Conservation (phyloP, 2,113 vertebrate genomes). For the Chionis minor region DNA sequence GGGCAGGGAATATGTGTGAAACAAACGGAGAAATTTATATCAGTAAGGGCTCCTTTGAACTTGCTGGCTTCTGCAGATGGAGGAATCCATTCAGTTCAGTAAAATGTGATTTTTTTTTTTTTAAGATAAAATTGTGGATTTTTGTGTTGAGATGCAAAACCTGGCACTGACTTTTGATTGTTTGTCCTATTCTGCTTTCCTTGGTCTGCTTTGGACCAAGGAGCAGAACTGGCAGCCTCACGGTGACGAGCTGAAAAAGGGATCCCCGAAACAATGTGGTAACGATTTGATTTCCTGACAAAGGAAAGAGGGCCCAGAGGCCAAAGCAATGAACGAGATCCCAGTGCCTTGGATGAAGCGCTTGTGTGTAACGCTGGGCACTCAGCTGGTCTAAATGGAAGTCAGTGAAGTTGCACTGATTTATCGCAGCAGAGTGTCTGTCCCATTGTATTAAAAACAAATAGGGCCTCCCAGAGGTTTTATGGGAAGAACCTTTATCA, state of each 20-base stretch:
- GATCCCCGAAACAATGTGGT: not conserved
- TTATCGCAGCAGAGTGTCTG: constrained; percentile 9
- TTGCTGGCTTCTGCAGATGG: not conserved
- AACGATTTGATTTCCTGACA: not conserved
- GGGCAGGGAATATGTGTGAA: not conserved
- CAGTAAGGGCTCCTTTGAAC: not conserved
- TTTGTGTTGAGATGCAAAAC: not conserved
- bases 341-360: not conserved
- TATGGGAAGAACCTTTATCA: not conserved
- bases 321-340: constrained; percentile 28
- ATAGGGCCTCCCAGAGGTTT: constrained; percentile 2
- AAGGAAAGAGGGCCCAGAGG: constrained; percentile 13
- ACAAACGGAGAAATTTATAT: not conserved
- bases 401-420: constrained; percentile 30
- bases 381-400: not conserved
- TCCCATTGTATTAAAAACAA: constrained; percentile 36
- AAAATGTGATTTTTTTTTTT: not conserved
- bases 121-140: not conserved
- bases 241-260: not conserved
- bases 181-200: not conserved
- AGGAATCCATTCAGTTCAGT: not conserved
- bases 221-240: not conserved
- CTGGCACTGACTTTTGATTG: not conserved
- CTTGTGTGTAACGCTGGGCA: not conserved
- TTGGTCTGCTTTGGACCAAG: not conserved